These are phyloP conservation scores for Metallyticus violacea DNA, from an alignment of 2,888 invertebrate species.

Conservation along the genomic window DNA sequence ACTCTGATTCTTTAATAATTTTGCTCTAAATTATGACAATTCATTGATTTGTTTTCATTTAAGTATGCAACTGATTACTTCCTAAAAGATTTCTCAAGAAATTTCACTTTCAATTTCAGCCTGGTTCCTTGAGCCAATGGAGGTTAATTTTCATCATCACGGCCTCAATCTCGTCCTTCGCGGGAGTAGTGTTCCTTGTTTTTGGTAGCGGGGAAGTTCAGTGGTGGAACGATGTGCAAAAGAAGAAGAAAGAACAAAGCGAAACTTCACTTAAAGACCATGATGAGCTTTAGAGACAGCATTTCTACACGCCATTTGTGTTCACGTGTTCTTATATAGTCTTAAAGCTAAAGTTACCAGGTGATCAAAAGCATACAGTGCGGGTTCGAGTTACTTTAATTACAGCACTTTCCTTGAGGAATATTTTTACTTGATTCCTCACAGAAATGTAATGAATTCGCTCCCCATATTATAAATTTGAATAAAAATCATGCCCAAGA, in stretches of 20 bases:
- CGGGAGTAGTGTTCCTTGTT: constrained; percentile 65
- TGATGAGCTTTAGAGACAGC: background rate
- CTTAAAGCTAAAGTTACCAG: background rate
- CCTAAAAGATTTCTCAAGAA: no score
- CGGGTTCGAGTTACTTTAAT: no score
- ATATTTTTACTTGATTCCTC: no score
- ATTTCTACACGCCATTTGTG: background rate
- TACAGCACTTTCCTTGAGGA: no score
- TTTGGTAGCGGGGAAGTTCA: constrained; percentile 74
- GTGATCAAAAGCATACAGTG: no score
- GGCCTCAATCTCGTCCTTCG: constrained; percentile 61
- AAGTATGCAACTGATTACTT: no score
- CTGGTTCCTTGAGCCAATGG: constrained; percentile 60
- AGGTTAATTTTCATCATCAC: constrained; percentile 77
- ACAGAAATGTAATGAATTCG: no score
- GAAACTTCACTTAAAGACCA: background rate
- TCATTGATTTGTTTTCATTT: no score
- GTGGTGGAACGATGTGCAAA: constrained; percentile 65
- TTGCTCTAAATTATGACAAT: no score
- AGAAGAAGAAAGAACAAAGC: background rate
- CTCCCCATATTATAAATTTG: no score
- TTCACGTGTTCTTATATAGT: background rate
- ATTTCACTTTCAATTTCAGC: background rate
- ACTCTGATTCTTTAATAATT: no score
- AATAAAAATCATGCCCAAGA: no score